Percentiles rank a stretch among this genome's conserved stretches.
These are phyloP conservation scores for Zoroaster sp. DNA, from an alignment of 53 echinoderm and acorn worm species.

Conservation along the genomic window DNA sequence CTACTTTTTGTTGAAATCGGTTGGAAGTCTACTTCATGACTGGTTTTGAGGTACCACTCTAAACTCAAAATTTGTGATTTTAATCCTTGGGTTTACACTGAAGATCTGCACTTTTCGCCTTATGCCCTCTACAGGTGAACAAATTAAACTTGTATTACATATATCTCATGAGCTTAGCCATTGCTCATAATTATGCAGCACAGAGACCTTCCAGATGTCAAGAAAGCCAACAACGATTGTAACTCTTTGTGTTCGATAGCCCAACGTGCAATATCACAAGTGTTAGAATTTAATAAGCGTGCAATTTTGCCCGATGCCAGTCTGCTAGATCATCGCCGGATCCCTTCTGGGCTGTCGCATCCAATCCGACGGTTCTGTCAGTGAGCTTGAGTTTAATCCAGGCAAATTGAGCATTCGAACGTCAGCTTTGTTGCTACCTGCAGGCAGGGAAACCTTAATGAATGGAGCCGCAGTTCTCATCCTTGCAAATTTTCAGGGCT, in stretches of 20 bases:
- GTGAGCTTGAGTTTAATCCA: background rate
- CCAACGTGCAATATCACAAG: background rate
- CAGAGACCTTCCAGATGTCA: background rate
- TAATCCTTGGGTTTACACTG: too few species aligned
- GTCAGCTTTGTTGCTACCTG: background rate
- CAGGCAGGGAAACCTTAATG: background rate
- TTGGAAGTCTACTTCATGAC: too few species aligned
- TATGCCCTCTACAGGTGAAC: background rate
- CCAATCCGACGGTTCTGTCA: slow-evolving; percentile 11
- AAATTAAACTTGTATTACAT: background rate
- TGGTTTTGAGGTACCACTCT: too few species aligned
- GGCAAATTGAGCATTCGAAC: slow-evolving; percentile 14
- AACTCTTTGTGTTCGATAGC: slow-evolving; percentile 2
- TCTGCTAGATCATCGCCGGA: background rate
- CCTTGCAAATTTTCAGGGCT: slow-evolving; percentile 5
- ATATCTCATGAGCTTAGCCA: background rate
- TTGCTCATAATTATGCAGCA: background rate
- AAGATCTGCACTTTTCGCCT: too few species aligned
- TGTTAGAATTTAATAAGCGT: slow-evolving; percentile 42
- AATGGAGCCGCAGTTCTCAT: slow-evolving; percentile 1
- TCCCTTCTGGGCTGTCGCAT: slow-evolving; percentile 27
- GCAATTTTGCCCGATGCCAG: slow-evolving; percentile 18
- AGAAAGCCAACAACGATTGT: background rate
- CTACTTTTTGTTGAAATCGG: too few species aligned
- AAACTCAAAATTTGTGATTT: too few species aligned